Percentiles rank a stretch among this genome's conserved stretches.
Conservation (phyloP, 2,888 invertebrate species). For the Norana najaformis region DNA sequence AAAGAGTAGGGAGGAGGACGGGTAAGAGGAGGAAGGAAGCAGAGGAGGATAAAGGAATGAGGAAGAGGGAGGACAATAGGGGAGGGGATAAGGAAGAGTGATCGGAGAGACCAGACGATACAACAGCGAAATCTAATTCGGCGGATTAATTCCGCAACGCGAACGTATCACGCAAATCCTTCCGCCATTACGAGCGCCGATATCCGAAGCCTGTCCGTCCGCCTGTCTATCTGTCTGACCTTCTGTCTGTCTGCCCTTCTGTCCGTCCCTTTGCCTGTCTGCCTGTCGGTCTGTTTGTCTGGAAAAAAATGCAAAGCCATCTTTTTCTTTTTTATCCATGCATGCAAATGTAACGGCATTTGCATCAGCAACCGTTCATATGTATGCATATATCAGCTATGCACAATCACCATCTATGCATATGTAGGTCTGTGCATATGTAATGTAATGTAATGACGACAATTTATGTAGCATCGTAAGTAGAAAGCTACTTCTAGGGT, state of each 20-base stretch:
- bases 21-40: no score
- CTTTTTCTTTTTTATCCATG: neutral
- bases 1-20: no score
- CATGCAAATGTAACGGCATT: neutral
- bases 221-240: neutral
- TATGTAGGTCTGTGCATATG: no score
- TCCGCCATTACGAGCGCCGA: neutral
- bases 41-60: no score
- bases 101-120: neutral
- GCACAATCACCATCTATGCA: no score
- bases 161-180: neutral
- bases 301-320: no score
- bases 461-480: no score
- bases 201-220: neutral
- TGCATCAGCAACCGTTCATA: no score
- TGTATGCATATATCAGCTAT: no score
- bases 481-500: no score
- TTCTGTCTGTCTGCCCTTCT: neutral
- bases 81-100: neutral
- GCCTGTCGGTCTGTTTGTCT: neutral
- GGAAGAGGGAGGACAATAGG: no score
- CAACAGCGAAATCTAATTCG: conserved; percentile 20
- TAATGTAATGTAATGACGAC: no score
- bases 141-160: conserved; percentile 24
- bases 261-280: neutral